Conservation (phyloP, 2,113 vertebrate species). For the Ibidorhyncha struthersii region DNA sequence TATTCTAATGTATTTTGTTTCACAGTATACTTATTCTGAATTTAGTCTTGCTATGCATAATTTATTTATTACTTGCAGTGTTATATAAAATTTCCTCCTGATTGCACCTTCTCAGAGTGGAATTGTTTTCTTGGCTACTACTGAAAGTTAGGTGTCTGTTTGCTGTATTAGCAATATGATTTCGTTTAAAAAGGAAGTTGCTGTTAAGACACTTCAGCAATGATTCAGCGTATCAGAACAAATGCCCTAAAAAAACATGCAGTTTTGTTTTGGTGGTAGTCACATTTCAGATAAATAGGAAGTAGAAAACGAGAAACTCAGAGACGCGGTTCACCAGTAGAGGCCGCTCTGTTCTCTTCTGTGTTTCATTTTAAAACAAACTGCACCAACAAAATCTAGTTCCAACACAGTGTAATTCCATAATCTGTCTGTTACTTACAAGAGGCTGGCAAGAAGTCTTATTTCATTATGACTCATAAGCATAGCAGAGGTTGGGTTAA, state of each 20-base stretch:
- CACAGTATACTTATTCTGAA: constrained; percentile 50
- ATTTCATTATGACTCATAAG: background rate
- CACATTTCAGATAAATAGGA: background rate
- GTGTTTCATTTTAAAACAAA: background rate
- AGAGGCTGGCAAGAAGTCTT: background rate
- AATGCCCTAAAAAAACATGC: background rate
- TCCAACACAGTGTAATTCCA: background rate
- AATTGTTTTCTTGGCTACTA: constrained; percentile 43
- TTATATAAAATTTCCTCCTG: constrained; percentile 65
- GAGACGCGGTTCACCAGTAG: background rate
- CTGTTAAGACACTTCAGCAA: background rate
- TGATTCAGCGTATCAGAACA: background rate
- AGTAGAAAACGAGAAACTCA: background rate
- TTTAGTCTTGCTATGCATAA: constrained; percentile 66
- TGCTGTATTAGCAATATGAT: background rate
- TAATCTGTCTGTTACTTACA: background rate
- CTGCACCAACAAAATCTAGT: background rate
- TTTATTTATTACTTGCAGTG: constrained; percentile 59
- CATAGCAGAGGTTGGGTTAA: background rate
- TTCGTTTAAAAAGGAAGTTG: background rate
- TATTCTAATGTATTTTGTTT: constrained; percentile 62
- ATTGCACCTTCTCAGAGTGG: constrained; percentile 55
- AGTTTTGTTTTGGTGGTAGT: background rate
- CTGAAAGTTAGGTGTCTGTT: background rate
- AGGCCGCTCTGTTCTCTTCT: background rate